phyloP scores from a whole-genome alignment of 30 jellyfish, hydroid and myxozoan genomes.

The Aurelia sp. region DNA sequence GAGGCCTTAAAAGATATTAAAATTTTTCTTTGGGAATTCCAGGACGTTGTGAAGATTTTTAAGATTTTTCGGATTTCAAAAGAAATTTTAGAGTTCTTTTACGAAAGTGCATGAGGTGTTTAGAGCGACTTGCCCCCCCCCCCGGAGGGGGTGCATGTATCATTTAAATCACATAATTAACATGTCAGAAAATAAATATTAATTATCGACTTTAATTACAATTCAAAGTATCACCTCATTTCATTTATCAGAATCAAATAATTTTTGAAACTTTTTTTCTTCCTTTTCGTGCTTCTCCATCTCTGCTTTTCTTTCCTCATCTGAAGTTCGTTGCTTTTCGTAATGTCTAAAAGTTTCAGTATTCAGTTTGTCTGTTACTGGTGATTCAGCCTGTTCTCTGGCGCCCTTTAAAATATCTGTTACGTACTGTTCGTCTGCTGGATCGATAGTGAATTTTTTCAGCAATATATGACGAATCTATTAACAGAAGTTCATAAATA shows the following conservation, averaged over 20 bases:
- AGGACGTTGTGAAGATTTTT: no score
- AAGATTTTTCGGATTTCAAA: no score
- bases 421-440: conserved; percentile 52
- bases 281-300: background rate
- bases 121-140: no score
- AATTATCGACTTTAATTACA: no score
- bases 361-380: conserved; percentile 45
- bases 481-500: background rate
- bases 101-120: no score
- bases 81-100: no score
- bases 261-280: background rate
- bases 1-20: no score
- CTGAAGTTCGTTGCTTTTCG: conserved; percentile 38
- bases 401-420: conserved; percentile 16
- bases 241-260: background rate
- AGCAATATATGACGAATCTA: conserved; percentile 53
- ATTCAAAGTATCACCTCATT: no score
- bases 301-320: background rate
- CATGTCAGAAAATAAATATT: no score
- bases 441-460: conserved; percentile 51
- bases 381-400: conserved; percentile 13
- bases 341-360: conserved; percentile 50
- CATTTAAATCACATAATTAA: no score
- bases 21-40: no score
- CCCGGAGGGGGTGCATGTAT: no score